A percentile compares a stretch with the other conserved stretches of the same genome.
Conservation (phyloP, 2,113 vertebrate species). For the Brachypodius melanocephalos region DNA sequence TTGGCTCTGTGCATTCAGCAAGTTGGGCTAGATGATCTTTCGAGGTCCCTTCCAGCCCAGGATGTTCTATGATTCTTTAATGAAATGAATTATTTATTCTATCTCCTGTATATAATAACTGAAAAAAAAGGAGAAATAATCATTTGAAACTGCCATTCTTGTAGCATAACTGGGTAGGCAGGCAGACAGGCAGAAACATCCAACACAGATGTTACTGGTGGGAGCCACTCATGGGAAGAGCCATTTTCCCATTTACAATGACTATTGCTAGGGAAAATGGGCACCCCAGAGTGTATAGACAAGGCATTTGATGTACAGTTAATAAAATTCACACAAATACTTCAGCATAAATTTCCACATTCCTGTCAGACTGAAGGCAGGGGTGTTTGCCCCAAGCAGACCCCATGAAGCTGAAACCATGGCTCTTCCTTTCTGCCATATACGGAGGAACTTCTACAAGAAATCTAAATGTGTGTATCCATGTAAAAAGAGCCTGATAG, state of each 20-base stretch:
- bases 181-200: neutral
- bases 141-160: neutral
- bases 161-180: neutral
- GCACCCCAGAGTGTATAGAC: neutral
- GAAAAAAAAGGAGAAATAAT: neutral
- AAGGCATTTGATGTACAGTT: neutral
- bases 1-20: neutral
- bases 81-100: neutral
- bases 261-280: neutral
- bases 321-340: neutral
- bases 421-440: neutral
- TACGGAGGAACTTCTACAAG: neutral
- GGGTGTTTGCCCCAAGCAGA: neutral
- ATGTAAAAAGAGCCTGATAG: neutral
- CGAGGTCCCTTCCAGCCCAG: fast-evolving
- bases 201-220: neutral
- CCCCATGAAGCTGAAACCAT: neutral
- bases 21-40: neutral
- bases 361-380: neutral
- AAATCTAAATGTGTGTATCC: neutral
- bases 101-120: neutral
- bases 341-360: neutral
- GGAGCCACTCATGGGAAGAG: neutral
- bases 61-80: neutral
- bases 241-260: neutral